A percentile compares a stretch with the other conserved stretches of the same genome.
These are phyloP conservation scores for Montipora efflorescens DNA, from an alignment of 64 coral and sea anemone species.

Conservation along the genomic window DNA sequence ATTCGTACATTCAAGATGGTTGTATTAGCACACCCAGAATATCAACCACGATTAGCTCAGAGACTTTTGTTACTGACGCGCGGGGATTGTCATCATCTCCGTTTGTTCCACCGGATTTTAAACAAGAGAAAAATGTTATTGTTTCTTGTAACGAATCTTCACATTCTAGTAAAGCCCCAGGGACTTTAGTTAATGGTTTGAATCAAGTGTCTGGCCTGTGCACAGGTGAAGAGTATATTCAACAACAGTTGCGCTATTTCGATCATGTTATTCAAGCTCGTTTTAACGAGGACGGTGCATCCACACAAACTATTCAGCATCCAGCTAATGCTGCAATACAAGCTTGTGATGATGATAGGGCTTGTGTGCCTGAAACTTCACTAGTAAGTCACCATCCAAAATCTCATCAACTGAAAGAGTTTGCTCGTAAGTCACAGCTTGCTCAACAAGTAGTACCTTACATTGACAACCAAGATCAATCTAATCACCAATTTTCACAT, in stretches of 20 bases:
- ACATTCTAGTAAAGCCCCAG: constrained; percentile 5
- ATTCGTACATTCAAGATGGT: constrained; percentile 16
- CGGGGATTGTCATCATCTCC: constrained; percentile 62
- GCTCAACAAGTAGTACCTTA: constrained; percentile 24
- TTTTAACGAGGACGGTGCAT: constrained; percentile 24
- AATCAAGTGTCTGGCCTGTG: neutral
- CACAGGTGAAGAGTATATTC: constrained; percentile 24
- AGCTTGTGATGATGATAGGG: constrained; percentile 6
- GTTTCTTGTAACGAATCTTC: constrained; percentile 78
- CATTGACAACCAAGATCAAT: constrained; percentile 15
- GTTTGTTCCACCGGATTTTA: constrained; percentile 75
- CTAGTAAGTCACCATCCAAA: neutral
- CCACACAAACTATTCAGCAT: constrained; percentile 16
- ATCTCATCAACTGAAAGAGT: constrained; percentile 53
- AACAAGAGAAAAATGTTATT: constrained; percentile 80
- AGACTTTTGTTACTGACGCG: constrained; percentile 33
- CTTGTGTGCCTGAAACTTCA: constrained; percentile 12
- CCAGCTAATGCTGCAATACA: neutral
- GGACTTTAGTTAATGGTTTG: constrained; percentile 19
- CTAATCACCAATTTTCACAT: constrained; percentile 5
- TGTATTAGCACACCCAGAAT: constrained; percentile 3
- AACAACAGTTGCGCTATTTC: constrained; percentile 29
- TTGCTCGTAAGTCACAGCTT: constrained; percentile 40
- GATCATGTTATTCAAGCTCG: constrained; percentile 40
- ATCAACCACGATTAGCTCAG: neutral